Conservation (phyloP, 2,888 invertebrate genomes). For the Leistus spinibarbis region DNA sequence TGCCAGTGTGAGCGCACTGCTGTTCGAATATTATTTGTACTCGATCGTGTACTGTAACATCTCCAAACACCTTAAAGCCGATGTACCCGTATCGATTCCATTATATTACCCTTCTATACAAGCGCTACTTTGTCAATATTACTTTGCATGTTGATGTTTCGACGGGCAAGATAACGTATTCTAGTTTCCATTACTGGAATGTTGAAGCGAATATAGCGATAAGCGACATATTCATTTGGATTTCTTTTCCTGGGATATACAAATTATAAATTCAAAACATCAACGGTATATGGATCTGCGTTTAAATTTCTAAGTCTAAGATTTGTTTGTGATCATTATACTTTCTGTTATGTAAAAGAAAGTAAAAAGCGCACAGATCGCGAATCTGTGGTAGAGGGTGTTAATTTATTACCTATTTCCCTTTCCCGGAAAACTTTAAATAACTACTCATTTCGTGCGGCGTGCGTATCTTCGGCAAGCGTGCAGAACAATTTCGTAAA, state of each 20-base stretch:
- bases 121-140: neutral
- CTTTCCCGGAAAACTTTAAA: slow-evolving; percentile 14
- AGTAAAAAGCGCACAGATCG: neutral
- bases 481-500: slow-evolving; percentile 24
- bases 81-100: neutral
- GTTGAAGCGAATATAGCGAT: too few species aligned
- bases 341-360: too few species aligned
- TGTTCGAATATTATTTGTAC: neutral
- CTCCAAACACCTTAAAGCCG: neutral
- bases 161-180: too few species aligned
- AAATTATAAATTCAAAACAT: too few species aligned
- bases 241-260: too few species aligned
- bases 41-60: neutral
- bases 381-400: neutral
- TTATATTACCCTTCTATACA: neutral
- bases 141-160: neutral
- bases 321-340: too few species aligned
- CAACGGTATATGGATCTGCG: too few species aligned
- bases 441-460: slow-evolving; percentile 29
- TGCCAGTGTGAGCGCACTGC: neutral
- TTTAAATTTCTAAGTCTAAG: too few species aligned
- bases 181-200: too few species aligned
- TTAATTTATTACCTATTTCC: too few species aligned
- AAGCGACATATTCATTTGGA: too few species aligned
- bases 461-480: neutral